phyloP scores from a whole-genome alignment of 2,888 invertebrate species.

The Physocephala rufipes region DNA sequence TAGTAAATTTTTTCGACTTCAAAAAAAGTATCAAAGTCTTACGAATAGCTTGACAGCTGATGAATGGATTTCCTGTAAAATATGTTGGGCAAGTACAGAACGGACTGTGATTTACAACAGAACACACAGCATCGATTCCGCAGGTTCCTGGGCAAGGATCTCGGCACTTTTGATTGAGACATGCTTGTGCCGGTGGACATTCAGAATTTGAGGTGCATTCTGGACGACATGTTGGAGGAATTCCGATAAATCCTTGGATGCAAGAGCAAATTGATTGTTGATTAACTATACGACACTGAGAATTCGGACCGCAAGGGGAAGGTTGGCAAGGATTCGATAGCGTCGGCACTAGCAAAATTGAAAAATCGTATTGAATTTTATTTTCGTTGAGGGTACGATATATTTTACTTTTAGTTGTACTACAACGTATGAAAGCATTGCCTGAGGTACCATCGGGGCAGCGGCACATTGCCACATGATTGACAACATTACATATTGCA shows the following conservation, averaged over 20 bases:
- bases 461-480: constrained; percentile 79
- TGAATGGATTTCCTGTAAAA: constrained; percentile 80
- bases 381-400: neutral
- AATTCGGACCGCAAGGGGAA: constrained; percentile 82
- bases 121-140: constrained; percentile 77
- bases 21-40: constrained; percentile 44
- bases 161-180: constrained; percentile 80
- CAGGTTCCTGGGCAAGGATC: constrained; percentile 87
- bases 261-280: constrained; percentile 79
- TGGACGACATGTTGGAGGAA: constrained; percentile 80
- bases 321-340: constrained; percentile 73
- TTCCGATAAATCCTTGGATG: constrained; percentile 75
- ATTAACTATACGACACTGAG: constrained; percentile 78
- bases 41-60: constrained; percentile 72
- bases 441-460: constrained; percentile 72
- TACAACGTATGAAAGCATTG: constrained; percentile 80
- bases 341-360: constrained; percentile 57
- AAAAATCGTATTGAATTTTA: neutral
- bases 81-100: constrained; percentile 77
- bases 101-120: constrained; percentile 82
- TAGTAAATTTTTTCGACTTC: neutral
- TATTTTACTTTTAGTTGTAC: constrained; percentile 58
- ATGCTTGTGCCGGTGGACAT: constrained; percentile 78
- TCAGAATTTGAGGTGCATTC: constrained; percentile 81
- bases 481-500: constrained; percentile 78